Base-by-base conservation (phyloP, 2,888 invertebrate species). In the Fissipunctia ypsillon region DNA sequence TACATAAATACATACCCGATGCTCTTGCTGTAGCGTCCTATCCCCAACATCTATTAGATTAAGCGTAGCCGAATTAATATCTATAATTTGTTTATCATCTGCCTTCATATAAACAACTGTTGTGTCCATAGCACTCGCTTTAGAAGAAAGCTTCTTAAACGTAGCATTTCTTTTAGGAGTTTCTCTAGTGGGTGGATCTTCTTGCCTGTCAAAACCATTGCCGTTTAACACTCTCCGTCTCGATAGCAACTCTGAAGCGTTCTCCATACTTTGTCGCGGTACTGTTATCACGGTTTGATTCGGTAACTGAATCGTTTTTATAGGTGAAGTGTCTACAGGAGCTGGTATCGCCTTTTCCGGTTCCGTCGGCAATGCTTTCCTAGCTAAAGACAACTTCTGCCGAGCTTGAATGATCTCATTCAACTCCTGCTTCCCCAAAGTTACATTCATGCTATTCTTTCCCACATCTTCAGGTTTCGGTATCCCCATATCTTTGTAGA, bases 401-500 rank as follows among this genome's bases (percentile, higher is more conserved):
- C 96, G 84, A 28, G 96, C 96, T 80, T 96, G 96, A 68, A 95
- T 96, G 2, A 96, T 96, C 75, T 96, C 96, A 64, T 96, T 96
- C 63, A 96, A 70, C 79, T 96, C 96, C 71, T 95, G 94, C 76
- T 96, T 96, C 43, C 96, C 96, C 2, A 95, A 76, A 0, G 95
- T 96, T 0, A 95, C 93, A 75, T 95, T 96, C 2, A 95, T 57
- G 77, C 94, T 96, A 45, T 92, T 95, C 64, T 88, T 90, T 0
- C 89, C 93, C 0, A 90, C 69, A 5, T 94, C 95, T 0, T 91
- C 91, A 0, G 94, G 89, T 67, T 90, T 94, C 5, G 89, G 90
- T 48, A 94, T 59, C 0, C 91, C 93, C 93, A 94, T 95, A 9
- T 96, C 95, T 85, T 92, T 95, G 81, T 93, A 95, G 72, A 96